Evolutionary conservation across 2,797 vertebrate species (phyloP).

Genomic region (Cyclopterus lumpus): DNA sequence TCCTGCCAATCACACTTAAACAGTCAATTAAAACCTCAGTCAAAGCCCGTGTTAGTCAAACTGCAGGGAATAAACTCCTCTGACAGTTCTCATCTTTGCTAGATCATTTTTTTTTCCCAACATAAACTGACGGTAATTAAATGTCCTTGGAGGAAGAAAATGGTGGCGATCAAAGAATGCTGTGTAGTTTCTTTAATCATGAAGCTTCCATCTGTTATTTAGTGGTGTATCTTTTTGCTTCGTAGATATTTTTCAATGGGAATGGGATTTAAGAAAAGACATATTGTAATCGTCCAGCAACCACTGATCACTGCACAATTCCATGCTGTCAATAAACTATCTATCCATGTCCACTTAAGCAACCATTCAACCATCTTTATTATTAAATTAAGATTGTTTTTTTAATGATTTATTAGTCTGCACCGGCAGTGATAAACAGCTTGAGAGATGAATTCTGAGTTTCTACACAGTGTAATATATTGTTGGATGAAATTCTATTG

Average conservation of each 20-base stretch:
- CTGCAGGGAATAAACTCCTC: constrained; percentile 3
- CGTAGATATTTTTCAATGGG: background rate
- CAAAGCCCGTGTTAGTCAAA: constrained; percentile 36
- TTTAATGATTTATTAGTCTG: constrained; percentile 20
- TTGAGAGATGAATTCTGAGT: background rate
- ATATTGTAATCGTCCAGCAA: constrained; percentile 9
- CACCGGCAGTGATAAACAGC: constrained; percentile 9
- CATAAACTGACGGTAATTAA: constrained; percentile 4
- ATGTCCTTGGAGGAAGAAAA: constrained; percentile 7
- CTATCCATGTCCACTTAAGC: constrained; percentile 25
- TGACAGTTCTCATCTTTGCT: constrained; percentile 16
- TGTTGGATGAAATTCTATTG: background rate
- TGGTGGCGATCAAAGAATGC: background rate
- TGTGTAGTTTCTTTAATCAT: constrained; percentile 10
- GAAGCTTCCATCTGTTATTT: background rate
- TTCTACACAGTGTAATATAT: background rate
- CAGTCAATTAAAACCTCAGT: constrained; percentile 49
- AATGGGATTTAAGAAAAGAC: background rate
- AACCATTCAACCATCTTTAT: constrained; percentile 10
- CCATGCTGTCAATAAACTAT: constrained; percentile 33
- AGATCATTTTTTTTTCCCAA: background rate
- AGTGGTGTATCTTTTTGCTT: background rate
- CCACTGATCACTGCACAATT: constrained; percentile 33
- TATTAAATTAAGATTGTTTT: constrained; percentile 25
- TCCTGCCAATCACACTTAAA: constrained; percentile 47